phyloP scores from a whole-genome alignment of 2,113 vertebrate genomes.

The Uropsilus gracilis region DNA sequence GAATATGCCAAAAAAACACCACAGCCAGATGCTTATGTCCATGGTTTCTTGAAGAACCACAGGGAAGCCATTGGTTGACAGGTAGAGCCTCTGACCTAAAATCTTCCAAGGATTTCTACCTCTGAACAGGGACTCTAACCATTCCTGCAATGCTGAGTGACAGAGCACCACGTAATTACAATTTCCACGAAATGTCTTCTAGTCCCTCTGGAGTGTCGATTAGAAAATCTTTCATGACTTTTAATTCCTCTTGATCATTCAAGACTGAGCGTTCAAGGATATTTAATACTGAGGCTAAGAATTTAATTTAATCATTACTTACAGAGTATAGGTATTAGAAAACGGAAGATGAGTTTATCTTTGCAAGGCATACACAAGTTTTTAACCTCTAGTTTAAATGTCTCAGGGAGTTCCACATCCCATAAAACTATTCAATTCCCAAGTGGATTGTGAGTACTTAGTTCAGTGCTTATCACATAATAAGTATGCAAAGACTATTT shows the following conservation, averaged over 20 bases:
- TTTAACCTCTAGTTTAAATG: not conserved
- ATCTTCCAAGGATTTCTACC: not conserved
- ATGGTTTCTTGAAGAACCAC: not conserved
- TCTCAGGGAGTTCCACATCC: not conserved
- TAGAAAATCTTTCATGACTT: not conserved
- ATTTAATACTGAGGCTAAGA: not conserved
- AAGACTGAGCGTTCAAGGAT: not conserved
- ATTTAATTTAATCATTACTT: not conserved
- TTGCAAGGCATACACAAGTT: not conserved
- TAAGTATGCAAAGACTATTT: not conserved
- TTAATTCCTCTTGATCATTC: not conserved
- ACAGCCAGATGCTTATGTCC: too few species aligned
- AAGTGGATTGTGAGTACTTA: not conserved
- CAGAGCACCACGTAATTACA: too few species aligned
- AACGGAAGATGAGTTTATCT: not conserved
- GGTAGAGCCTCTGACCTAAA: too few species aligned
- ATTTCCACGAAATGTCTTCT: not conserved
- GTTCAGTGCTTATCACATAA: too few species aligned
- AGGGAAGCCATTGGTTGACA: not conserved
- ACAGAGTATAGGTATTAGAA: not conserved
- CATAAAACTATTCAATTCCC: not conserved
- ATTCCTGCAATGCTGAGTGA: not conserved
- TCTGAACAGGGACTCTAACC: not conserved
- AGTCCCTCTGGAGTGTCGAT: not conserved
- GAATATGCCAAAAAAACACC: fast-evolving